A percentile compares a stretch with the other conserved stretches of the same genome.
These are phyloP conservation scores for Zelleria hepariella DNA, from an alignment of 2,888 invertebrate species.

Conservation along the genomic window DNA sequence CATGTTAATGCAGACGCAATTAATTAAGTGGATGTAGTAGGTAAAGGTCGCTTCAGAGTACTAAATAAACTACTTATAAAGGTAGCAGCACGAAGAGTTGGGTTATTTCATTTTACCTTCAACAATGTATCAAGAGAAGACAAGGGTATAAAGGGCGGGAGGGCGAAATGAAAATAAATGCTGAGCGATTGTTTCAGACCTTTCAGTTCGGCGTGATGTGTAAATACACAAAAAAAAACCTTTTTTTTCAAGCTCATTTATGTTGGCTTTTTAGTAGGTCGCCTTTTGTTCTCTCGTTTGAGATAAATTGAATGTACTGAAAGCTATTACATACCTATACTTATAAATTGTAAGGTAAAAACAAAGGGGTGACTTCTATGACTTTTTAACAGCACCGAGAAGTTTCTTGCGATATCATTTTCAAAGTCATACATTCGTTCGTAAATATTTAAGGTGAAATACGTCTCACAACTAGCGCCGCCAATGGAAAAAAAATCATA, in stretches of 20 bases:
- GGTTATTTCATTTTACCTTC: conserved; percentile 54
- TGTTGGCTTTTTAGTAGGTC: neutral
- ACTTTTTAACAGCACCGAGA: too few species aligned
- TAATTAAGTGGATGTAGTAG: neutral
- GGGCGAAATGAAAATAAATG: conserved; percentile 56
- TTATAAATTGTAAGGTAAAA: too few species aligned
- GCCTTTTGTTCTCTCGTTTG: neutral
- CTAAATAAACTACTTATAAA: conserved; percentile 40
- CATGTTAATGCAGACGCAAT: neutral
- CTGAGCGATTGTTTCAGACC: conserved; percentile 52
- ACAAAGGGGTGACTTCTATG: too few species aligned
- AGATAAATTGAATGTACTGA: neutral
- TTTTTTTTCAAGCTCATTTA: neutral
- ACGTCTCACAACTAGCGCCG: too few species aligned
- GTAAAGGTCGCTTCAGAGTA: neutral
- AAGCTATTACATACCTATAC: too few species aligned
- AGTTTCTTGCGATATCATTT: too few species aligned
- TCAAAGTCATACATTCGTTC: too few species aligned
- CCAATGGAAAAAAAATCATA: too few species aligned
- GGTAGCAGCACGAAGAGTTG: conserved; percentile 27
- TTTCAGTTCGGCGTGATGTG: conserved; percentile 22
- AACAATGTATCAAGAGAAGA: conserved; percentile 60
- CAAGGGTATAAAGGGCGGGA: conserved; percentile 59
- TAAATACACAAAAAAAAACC: neutral
- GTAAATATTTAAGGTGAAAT: too few species aligned